These are phyloP conservation scores for Fulmarus glacialis DNA, from an alignment of 2,113 vertebrate genomes.

Conservation along the genomic window DNA sequence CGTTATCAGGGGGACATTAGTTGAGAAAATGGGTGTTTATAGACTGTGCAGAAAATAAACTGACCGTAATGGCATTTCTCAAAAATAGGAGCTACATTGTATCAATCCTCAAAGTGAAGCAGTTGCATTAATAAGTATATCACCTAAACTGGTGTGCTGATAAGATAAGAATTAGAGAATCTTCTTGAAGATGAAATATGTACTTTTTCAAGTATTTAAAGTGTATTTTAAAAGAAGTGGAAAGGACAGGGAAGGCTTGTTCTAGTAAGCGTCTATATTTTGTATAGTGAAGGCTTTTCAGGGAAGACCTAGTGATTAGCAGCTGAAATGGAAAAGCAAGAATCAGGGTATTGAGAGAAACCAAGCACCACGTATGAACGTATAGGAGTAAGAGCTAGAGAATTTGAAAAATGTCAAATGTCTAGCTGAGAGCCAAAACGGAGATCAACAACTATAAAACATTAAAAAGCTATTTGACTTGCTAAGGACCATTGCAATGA, in stretches of 20 bases:
- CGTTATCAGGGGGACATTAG: not conserved
- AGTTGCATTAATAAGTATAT: not conserved
- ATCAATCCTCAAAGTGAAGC: not conserved
- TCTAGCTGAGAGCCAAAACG: slow-evolving; percentile 33
- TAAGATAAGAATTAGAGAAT: not conserved
- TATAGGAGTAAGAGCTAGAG: slow-evolving; percentile 18
- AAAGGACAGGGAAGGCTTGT: not conserved
- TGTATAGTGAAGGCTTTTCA: not conserved
- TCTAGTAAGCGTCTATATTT: not conserved
- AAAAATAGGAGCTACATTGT: not conserved
- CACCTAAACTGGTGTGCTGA: not conserved
- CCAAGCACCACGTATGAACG: not conserved
- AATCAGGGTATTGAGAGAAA: not conserved
- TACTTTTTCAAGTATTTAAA: too few relatives aligned
- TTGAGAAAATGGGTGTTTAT: not conserved
- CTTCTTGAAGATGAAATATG: not conserved
- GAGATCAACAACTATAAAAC: slow-evolving; percentile 33
- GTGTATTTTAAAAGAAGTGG: not conserved
- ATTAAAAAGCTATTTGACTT: slow-evolving; percentile 39
- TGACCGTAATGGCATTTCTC: not conserved
- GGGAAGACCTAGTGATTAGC: not conserved
- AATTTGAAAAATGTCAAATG: slow-evolving; percentile 69
- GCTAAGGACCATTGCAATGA: slow-evolving; percentile 14
- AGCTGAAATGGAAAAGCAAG: slow-evolving; percentile 29
- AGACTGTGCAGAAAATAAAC: not conserved